Evolutionary conservation across 2,113 vertebrate genomes (phyloP).

Genomic region (Actinemys pallida): DNA sequence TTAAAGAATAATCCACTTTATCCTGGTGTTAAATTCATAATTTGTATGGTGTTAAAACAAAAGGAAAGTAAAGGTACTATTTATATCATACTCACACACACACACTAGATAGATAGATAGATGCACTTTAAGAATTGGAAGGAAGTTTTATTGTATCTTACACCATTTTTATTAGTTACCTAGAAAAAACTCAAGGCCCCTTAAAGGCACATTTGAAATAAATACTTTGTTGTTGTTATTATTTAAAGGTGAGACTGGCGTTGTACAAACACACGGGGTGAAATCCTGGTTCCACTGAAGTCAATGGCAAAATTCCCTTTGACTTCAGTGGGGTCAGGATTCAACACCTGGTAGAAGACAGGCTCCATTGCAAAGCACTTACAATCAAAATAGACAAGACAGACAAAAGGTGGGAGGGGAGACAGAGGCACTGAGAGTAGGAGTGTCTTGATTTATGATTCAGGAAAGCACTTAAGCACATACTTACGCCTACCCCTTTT

Average conservation of each 20-base stretch:
- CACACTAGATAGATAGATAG: neutral
- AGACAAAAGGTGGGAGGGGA: constrained; percentile 10
- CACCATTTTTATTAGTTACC: neutral
- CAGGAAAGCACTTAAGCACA: constrained; percentile 46
- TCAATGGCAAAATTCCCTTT: accelerated
- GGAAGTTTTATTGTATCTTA: neutral
- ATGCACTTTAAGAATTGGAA: neutral
- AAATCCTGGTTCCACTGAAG: neutral
- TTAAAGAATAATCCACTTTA: constrained; percentile 26
- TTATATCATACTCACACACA: constrained; percentile 19
- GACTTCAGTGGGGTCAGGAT: neutral
- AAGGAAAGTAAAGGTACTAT: constrained; percentile 44
- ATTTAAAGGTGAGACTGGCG: neutral
- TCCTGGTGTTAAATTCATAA: neutral
- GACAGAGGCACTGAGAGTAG: constrained; percentile 38
- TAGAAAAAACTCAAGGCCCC: neutral
- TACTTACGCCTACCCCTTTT: constrained; percentile 46
- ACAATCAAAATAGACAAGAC: constrained; percentile 25
- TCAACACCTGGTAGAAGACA: neutral
- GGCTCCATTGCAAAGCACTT: neutral
- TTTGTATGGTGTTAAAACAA: neutral
- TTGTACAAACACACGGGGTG: accelerated
- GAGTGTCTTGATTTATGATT: constrained; percentile 40
- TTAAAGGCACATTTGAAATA: neutral
- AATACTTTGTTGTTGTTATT: neutral